Conservation (phyloP, 2,888 invertebrate genomes). For the Xestia sexstrigata region DNA sequence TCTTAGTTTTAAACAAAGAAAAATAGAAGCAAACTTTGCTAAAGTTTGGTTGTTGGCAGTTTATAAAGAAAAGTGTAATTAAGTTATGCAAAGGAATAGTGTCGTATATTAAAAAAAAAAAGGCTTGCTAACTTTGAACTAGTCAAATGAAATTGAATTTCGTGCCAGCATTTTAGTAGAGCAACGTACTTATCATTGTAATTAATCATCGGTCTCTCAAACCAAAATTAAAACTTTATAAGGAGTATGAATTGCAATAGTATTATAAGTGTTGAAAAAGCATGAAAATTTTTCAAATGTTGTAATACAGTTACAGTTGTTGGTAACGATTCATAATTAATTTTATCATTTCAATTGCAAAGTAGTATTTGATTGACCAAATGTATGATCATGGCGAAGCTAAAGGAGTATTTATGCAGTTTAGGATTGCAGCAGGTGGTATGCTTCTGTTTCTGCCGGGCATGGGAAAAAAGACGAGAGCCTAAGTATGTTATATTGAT, state of each 20-base stretch:
- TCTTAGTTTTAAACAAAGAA: constrained; percentile 14
- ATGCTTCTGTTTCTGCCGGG: not conserved
- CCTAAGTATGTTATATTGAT: too few species aligned
- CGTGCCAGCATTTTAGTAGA: not conserved
- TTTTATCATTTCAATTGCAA: too few species aligned
- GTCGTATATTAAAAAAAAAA: not conserved
- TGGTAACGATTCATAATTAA: not conserved
- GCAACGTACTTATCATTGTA: not conserved
- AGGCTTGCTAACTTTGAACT: not conserved
- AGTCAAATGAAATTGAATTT: not conserved
- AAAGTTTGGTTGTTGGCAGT: constrained; percentile 22
- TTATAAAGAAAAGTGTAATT: constrained; percentile 6
- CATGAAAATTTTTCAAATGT: not conserved
- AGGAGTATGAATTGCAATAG: not conserved
- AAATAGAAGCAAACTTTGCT: constrained; percentile 16
- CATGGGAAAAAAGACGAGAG: not conserved
- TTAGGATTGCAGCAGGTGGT: not conserved
- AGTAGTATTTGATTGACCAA: too few species aligned
- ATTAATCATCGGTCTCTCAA: not conserved
- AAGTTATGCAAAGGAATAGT: not conserved
- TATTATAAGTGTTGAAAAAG: not conserved
- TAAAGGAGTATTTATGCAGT: too few species aligned
- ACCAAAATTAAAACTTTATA: not conserved
- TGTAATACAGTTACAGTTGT: not conserved
- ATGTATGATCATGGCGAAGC: too few species aligned